These are phyloP conservation scores for Perizoma affinitatum DNA, from an alignment of 2,888 invertebrate genomes.

Conservation along the genomic window DNA sequence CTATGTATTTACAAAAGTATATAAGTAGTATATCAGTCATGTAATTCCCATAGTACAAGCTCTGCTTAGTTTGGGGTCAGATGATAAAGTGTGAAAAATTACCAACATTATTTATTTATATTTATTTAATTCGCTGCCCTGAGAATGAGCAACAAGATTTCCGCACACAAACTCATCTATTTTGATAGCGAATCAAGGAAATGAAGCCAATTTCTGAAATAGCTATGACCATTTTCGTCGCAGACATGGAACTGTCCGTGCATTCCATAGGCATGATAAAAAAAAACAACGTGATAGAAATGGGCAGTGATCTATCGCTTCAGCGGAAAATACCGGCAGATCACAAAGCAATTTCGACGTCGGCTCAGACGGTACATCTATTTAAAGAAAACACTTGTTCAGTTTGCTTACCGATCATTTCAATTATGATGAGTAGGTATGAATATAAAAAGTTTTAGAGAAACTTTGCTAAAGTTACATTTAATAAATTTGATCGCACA, in stretches of 20 bases:
- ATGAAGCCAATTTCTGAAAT: neutral
- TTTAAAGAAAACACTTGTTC: constrained; percentile 23
- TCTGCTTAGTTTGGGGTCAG: too few species aligned
- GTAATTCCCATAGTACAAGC: too few species aligned
- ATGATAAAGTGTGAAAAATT: too few species aligned
- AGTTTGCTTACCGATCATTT: constrained; percentile 1
- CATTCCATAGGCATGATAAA: constrained; percentile 8
- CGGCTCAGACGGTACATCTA: constrained; percentile 25
- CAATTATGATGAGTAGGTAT: constrained; percentile 4
- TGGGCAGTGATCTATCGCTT: constrained; percentile 25
- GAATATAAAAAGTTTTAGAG: too few species aligned
- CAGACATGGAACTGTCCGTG: constrained; percentile 17
- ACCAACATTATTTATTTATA: too few species aligned
- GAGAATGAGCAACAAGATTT: neutral
- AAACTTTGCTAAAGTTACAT: too few species aligned
- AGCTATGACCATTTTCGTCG: constrained; percentile 1
- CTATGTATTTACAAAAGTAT: too few species aligned
- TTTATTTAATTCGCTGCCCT: neutral
- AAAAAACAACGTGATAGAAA: constrained; percentile 22
- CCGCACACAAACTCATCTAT: neutral
- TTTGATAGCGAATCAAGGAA: neutral
- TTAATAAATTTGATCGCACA: too few species aligned
- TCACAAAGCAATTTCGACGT: constrained; percentile 19
- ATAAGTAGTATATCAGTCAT: too few species aligned
- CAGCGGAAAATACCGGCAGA: constrained; percentile 28